Evolutionary conservation across 2,113 vertebrate genomes (phyloP).

Genomic region (Oceanites oceanicus): DNA sequence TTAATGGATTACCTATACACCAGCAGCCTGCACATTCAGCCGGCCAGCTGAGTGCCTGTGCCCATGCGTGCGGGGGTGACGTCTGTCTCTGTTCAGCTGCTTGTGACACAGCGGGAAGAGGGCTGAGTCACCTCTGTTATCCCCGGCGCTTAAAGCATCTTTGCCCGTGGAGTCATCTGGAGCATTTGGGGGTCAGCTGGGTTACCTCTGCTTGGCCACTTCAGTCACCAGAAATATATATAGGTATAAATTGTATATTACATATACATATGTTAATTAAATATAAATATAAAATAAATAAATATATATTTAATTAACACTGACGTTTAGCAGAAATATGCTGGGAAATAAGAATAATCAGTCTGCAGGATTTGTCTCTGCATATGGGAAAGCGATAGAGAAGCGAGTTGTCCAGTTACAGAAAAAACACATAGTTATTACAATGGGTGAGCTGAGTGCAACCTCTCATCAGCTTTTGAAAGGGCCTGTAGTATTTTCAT

Average conservation of each 20-base stretch:
- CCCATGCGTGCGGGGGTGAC: neutral
- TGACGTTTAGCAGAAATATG: neutral
- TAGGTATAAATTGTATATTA: neutral
- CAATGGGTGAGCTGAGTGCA: neutral
- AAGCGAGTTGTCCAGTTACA: neutral
- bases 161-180: neutral
- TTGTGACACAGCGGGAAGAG: neutral
- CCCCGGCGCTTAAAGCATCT: neutral
- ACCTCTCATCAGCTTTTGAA: slow-evolving; percentile 14
- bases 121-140: neutral
- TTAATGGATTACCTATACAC: neutral
- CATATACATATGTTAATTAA: neutral
- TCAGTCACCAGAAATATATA: neutral
- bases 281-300: neutral
- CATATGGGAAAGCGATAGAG: neutral
- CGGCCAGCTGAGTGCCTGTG: neutral
- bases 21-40: neutral
- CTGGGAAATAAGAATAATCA: neutral
- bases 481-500: slow-evolving; percentile 29
- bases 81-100: neutral
- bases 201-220: neutral
- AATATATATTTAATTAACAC: neutral
- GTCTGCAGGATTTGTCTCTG: neutral
- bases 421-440: neutral
- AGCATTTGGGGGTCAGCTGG: neutral